Conservation (phyloP, 2,888 invertebrate species). For the Nephrotoma guestfalica region DNA sequence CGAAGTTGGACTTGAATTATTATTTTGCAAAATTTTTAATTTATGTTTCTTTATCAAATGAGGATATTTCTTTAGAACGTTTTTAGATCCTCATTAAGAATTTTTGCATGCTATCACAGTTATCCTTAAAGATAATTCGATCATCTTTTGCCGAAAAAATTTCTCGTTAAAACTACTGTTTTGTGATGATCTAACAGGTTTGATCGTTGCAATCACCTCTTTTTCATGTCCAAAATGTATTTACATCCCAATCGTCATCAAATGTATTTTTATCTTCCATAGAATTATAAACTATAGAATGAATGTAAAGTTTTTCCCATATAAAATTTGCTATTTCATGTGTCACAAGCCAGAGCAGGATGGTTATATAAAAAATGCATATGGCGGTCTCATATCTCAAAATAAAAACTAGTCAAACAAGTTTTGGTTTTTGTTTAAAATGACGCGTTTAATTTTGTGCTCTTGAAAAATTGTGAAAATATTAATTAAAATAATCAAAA, state of each 20-base stretch:
- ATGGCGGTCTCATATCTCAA: no score
- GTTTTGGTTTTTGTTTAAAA: no score
- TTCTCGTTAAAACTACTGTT: constrained; percentile 4
- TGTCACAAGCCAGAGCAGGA: no score
- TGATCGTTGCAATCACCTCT: constrained; percentile 21
- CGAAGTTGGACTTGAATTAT: constrained; percentile 9
- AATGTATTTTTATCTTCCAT: constrained; percentile 35
- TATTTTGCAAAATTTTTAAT: constrained; percentile 63
- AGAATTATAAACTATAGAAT: no score
- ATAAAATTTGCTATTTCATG: no score
- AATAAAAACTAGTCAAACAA: no score
- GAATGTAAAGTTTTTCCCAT: no score
- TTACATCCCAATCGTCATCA: constrained; percentile 30
- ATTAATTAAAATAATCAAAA: no score
- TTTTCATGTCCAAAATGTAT: constrained; percentile 30
- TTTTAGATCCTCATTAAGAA: constrained; percentile 77
- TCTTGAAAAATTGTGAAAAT: no score
- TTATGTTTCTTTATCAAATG: constrained; percentile 73
- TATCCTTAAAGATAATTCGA: constrained; percentile 27
- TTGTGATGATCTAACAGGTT: constrained; percentile 10
- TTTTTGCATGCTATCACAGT: constrained; percentile 54
- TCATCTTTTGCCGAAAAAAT: constrained; percentile 21
- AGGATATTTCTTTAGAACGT: constrained; percentile 76
- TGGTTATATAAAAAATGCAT: no score
- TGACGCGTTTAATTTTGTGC: no score